Percentiles rank a stretch among this genome's conserved stretches.
Conservation (phyloP, 2,113 vertebrate genomes). For the Ariopsis seemanni region DNA sequence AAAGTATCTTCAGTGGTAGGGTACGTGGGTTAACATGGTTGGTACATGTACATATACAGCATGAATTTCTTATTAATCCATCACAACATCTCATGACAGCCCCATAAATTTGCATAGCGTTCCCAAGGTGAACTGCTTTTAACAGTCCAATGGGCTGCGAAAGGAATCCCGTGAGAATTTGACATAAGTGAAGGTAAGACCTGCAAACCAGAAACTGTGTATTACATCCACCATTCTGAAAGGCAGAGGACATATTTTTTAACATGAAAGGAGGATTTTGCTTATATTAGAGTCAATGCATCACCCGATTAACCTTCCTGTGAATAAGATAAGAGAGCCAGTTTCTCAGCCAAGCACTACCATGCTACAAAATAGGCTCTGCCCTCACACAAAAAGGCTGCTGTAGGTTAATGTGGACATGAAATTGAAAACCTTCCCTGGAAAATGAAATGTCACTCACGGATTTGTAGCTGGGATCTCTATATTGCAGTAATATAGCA, state of each 20-base stretch:
- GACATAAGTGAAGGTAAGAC: background rate
- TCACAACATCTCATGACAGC: background rate
- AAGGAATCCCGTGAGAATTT: background rate
- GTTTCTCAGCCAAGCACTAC: constrained; percentile 3
- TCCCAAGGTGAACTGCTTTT: background rate
- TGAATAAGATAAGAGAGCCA: background rate
- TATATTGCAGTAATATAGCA: constrained; percentile 17
- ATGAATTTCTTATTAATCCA: background rate
- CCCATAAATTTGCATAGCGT: background rate
- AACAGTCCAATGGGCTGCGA: background rate
- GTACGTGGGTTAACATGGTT: background rate
- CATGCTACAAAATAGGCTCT: constrained; percentile 14
- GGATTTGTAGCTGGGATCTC: constrained; percentile 28
- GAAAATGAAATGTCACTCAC: constrained; percentile 45
- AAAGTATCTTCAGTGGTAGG: background rate
- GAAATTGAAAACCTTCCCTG: constrained; percentile 40
- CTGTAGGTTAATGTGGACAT: constrained; percentile 47
- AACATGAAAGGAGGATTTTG: constrained; percentile 6
- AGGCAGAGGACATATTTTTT: background rate
- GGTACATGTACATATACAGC: background rate
- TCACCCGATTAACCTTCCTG: constrained; percentile 28
- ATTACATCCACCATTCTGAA: background rate
- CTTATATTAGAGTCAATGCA: background rate
- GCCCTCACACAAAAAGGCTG: constrained; percentile 20
- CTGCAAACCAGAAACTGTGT: background rate